Conservation (phyloP, 2,797 vertebrate genomes). For the Neosilurus mollespiculum region DNA sequence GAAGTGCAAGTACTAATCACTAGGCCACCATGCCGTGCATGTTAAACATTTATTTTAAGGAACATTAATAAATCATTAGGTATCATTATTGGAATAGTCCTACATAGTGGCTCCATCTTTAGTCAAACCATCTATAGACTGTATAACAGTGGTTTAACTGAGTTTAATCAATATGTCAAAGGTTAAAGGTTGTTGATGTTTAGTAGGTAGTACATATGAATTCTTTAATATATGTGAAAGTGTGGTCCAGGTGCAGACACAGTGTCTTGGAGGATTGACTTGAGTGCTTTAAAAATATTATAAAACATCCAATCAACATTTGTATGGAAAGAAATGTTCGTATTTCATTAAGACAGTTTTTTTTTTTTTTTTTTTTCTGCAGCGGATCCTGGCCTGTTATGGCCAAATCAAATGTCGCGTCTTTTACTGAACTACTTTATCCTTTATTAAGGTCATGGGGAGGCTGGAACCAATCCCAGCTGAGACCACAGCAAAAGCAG, state of each 20-base stretch:
- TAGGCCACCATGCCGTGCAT: no score
- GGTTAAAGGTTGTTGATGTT: background rate
- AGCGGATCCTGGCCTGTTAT: background rate
- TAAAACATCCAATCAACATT: background rate
- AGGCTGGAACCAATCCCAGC: no score
- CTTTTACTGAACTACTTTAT: no score
- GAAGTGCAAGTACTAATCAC: no score
- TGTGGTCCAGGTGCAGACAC: background rate
- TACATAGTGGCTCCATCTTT: background rate
- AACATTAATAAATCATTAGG: background rate
- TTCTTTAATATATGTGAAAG: no score
- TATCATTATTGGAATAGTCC: no score
- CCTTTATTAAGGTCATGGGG: no score
- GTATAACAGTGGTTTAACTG: background rate
- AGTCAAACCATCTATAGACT: background rate
- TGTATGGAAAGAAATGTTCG: background rate
- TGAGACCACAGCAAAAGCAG: no score
- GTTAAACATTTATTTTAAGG: background rate
- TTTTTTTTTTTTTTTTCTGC: background rate
- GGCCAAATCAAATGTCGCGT: background rate
- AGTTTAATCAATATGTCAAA: background rate
- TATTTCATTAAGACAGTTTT: background rate
- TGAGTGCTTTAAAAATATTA: background rate
- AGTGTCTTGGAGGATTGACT: background rate
- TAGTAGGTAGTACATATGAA: background rate